Conservation (phyloP, 2,113 vertebrate species). For the Xiphorhynchus elegans region DNA sequence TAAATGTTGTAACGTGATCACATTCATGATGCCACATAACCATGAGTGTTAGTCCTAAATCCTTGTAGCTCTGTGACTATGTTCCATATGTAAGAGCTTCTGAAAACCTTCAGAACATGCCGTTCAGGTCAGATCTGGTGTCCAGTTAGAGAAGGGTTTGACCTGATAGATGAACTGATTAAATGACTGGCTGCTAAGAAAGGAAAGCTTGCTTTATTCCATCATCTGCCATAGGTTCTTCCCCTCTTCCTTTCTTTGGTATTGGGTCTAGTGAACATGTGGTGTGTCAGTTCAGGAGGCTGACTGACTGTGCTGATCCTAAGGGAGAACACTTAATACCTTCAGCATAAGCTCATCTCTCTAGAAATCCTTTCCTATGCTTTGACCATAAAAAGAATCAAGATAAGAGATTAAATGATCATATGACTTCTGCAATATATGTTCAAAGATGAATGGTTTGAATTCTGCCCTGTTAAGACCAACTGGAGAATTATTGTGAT, state of each 20-base stretch:
- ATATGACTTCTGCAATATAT: background rate
- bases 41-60: background rate
- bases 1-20: background rate
- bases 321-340: background rate
- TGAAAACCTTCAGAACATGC: background rate
- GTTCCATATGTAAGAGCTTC: background rate
- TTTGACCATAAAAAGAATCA: background rate
- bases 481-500: background rate
- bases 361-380: background rate
- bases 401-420: background rate
- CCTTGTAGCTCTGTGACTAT: background rate
- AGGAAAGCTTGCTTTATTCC: background rate
- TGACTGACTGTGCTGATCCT: background rate
- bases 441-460: background rate
- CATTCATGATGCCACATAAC: background rate
- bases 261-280: accelerated
- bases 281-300: background rate
- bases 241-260: background rate
- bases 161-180: background rate
- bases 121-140: background rate
- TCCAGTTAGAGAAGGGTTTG: background rate
- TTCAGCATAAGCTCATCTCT: background rate
- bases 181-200: background rate
- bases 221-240: background rate
- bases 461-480: background rate